Evolutionary conservation across 2,113 vertebrate genomes (phyloP).

Genomic region (Megatriorchis doriae): DNA sequence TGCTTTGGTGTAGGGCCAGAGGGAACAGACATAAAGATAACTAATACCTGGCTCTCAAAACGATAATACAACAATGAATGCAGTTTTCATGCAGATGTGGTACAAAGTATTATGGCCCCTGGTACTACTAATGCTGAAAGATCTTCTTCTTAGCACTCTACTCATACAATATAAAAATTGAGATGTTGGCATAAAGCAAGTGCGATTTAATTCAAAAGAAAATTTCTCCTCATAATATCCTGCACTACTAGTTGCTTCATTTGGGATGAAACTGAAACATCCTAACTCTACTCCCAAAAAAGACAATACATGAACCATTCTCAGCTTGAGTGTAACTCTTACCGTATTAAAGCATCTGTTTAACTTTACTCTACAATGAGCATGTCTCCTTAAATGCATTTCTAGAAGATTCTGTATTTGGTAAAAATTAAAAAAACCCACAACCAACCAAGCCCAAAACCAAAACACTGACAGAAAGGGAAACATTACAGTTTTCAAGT

Average conservation of each 20-base stretch:
- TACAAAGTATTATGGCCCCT: slow-evolving; percentile 2
- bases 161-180: background rate
- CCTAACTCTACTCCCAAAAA: background rate
- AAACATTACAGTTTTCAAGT: background rate
- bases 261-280: background rate
- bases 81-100: slow-evolving; percentile 2
- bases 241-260: background rate
- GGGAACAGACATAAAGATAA: slow-evolving; percentile 22
- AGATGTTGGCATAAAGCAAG: background rate
- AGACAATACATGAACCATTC: background rate
- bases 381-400: background rate
- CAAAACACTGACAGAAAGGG: background rate
- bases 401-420: background rate
- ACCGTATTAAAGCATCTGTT: background rate
- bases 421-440: background rate
- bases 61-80: background rate
- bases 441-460: background rate
- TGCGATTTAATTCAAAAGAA: background rate
- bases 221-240: background rate
- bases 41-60: slow-evolving; percentile 5
- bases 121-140: background rate
- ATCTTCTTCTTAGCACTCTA: background rate
- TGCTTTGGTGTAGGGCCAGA: slow-evolving; percentile 22
- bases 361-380: background rate
- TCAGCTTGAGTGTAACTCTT: background rate